Evolutionary conservation across 37 sponge, comb jelly and placozoan species (phyloP).

Genomic region (Spongilla lacustris): DNA sequence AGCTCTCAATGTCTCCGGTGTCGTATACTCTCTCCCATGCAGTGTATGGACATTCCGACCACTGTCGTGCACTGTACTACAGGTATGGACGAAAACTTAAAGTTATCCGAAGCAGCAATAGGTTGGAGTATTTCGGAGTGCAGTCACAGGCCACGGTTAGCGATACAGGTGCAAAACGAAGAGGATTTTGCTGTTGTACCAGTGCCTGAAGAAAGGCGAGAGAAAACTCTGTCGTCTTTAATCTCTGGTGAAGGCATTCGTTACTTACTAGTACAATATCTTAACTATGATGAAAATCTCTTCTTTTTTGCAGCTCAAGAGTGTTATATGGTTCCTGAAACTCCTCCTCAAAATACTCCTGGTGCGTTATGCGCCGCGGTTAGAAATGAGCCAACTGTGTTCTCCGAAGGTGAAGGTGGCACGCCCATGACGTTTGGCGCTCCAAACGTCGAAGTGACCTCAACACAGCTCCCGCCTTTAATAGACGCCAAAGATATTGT

Average conservation of each 20-base stretch:
- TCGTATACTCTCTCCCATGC: background rate
- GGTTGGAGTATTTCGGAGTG: background rate
- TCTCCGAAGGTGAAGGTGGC: background rate
- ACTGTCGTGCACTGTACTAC: background rate
- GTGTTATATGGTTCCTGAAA: background rate
- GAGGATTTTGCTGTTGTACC: background rate
- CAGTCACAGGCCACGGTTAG: background rate
- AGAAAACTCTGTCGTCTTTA: background rate
- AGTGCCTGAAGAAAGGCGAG: background rate
- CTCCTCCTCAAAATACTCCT: background rate
- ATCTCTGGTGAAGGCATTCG: background rate
- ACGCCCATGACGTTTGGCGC: background rate
- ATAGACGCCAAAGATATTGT: background rate
- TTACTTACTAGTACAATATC: no score
- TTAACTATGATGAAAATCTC: no score
- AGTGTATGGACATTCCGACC: background rate
- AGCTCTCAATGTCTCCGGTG: background rate
- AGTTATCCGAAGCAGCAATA: background rate
- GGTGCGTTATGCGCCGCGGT: background rate
- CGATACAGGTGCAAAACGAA: background rate
- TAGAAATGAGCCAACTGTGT: background rate
- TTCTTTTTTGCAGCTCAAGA: background rate
- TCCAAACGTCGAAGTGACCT: background rate
- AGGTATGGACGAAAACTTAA: background rate
- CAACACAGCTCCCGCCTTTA: no score